Percentiles rank a stretch among this genome's conserved stretches.
These are phyloP conservation scores for Nyctereutes procyonoides DNA, from an alignment of 2,113 vertebrate genomes.

Conservation along the genomic window DNA sequence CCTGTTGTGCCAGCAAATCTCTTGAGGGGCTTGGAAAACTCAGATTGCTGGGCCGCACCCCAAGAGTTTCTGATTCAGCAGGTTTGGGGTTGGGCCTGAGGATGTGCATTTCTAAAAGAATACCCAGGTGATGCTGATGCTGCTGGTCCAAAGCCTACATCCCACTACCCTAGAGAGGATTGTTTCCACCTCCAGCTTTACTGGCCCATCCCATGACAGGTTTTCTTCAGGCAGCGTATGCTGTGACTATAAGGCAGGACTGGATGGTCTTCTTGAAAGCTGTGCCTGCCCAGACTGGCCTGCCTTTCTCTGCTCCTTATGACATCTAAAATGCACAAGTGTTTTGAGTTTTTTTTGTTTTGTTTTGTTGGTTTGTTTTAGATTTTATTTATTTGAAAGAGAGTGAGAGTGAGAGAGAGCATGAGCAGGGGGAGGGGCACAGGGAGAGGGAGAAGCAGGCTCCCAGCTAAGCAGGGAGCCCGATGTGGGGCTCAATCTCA, in stretches of 20 bases:
- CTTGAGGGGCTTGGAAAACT: background rate
- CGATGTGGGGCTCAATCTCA: too few species aligned
- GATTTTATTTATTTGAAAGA: too few species aligned
- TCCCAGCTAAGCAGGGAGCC: too few species aligned
- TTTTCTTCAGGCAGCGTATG: background rate
- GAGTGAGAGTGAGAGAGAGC: too few species aligned
- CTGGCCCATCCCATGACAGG: rapidly evolving
- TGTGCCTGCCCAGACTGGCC: background rate
- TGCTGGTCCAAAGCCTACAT: background rate
- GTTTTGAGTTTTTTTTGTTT: background rate
- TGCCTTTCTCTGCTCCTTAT: background rate
- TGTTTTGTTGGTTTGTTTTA: too few species aligned
- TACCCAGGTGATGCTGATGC: rapidly evolving
- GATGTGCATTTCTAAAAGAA: background rate
- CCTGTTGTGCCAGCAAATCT: too few species aligned
- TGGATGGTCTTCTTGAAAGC: background rate
- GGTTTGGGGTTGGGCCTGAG: background rate
- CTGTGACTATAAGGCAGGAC: background rate
- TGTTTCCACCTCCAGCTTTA: rapidly evolving
- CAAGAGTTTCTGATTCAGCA: background rate
- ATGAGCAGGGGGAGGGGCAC: too few species aligned
- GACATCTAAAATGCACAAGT: background rate
- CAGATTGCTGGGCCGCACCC: background rate
- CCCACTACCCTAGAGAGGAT: background rate
- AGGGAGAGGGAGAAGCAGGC: too few species aligned